phyloP scores from a whole-genome alignment of 2,888 invertebrate genomes.

The Vesta saturnalis region DNA sequence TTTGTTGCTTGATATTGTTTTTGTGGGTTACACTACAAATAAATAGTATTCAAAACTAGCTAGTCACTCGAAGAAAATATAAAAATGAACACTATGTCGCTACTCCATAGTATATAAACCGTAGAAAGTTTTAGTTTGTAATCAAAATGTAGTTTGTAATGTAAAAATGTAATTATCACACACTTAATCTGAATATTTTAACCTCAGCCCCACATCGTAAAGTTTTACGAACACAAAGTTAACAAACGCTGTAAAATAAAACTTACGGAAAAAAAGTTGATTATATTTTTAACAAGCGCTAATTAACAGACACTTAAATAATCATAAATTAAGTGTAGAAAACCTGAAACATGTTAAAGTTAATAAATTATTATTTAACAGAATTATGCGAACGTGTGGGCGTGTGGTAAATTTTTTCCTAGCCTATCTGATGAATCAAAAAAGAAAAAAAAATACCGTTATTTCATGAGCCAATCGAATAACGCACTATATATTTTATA shows the following conservation, averaged over 20 bases:
- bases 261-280: neutral
- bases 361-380: conserved; percentile 1
- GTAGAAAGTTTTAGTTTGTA: no score
- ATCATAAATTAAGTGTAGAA: neutral
- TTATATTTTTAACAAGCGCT: neutral
- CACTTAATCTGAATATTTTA: no score
- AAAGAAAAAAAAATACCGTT: conserved; percentile 12
- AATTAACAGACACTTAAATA: neutral
- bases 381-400: neutral
- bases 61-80: no score
- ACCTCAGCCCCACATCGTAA: no score
- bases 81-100: no score
- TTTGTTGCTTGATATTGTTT: no score
- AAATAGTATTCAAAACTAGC: no score
- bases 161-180: no score
- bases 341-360: neutral
- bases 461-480: neutral
- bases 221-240: no score
- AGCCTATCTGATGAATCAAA: neutral
- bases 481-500: neutral
- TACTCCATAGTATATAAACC: no score
- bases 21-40: no score
- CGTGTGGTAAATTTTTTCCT: neutral
- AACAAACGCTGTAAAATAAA: neutral
- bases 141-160: no score